phyloP scores from a whole-genome alignment of 2,797 vertebrate species.

The Bovichtus variegatus region DNA sequence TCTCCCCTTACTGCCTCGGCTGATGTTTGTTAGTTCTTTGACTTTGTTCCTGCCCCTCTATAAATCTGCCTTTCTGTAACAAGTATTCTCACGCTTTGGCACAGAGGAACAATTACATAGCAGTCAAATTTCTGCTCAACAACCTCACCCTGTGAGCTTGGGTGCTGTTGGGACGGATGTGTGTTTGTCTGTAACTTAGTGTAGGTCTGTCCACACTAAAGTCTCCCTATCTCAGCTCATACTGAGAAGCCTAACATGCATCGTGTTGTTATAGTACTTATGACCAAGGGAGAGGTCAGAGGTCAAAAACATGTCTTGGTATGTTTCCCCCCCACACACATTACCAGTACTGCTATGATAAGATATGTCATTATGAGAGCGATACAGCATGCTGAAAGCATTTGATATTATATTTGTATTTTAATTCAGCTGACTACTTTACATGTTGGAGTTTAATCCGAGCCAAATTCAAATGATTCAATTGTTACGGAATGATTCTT shows the following conservation, averaged over 20 bases:
- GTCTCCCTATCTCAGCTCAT: not conserved
- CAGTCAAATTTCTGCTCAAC: slow-evolving; percentile 23
- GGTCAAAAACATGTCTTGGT: slow-evolving; percentile 22
- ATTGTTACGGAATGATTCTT: slow-evolving; percentile 5
- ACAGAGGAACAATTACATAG: slow-evolving; percentile 29
- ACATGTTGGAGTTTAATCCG: not conserved
- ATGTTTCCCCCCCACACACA: not conserved
- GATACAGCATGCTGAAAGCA: not conserved
- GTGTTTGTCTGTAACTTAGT: not conserved
- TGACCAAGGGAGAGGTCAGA: not conserved
- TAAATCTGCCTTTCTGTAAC: slow-evolving; percentile 32
- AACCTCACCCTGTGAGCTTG: slow-evolving; percentile 9
- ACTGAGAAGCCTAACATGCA: slow-evolving; percentile 9
- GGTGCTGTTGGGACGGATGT: not conserved
- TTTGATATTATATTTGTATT: not conserved
- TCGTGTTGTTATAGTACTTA: not conserved
- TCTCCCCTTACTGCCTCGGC: not conserved
- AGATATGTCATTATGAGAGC: not conserved
- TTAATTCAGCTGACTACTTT: slow-evolving; percentile 1
- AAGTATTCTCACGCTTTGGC: slow-evolving; percentile 17
- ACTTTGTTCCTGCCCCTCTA: slow-evolving; percentile 8
- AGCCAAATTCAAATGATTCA: not conserved
- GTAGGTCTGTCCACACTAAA: not conserved
- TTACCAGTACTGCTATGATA: not conserved
- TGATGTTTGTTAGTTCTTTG: slow-evolving; percentile 39